Base-by-base conservation (phyloP, 1,140 invertebrate genomes). In the Papilio polyxenes region DNA sequence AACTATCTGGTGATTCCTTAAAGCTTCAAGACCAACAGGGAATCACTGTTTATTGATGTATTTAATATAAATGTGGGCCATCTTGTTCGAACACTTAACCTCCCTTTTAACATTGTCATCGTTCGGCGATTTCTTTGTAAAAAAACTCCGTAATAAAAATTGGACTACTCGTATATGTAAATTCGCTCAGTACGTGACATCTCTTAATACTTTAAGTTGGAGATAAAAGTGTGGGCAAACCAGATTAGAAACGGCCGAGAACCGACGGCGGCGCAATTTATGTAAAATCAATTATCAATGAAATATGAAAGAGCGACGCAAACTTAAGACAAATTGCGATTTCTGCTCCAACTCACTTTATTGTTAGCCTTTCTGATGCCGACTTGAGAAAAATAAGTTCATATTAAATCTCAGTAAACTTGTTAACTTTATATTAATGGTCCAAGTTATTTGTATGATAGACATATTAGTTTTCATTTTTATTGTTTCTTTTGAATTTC, bases 291-390 rank as follows among this genome's bases (percentile, higher is more conserved):
- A 88, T 88, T 84, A 87, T 82, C 83, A 74, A 80, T 82, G 75
- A 31, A 76, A 82, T 83, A 87, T 85, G 84, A 85, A 83, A 77
- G 81, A 56, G 78, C 74, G 53, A 81, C 83, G 56, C 44, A 83
- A 84, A 84, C 83, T 87, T 85, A 82, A 80, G 84, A 83, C 86
- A 88, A 88, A 88, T 89, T 87, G 82, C 85, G 85, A 85, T 87
- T 89, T 88, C 84, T 87, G 86, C 86, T 82, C 31, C 79, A 87
- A 87, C 83, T 87, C 78, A 88, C 87, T 88, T 88, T 89, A 90
- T 90, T 88, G 84, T 83, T 40, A 40, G 6, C 88, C 88, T 89
- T 87, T 85, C 83, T 72, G 75, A 62, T 75, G 80, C 65, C 75
- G 20, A 79, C 69, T 83, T 82, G 65, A 83, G 83, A 83, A 82